These are phyloP conservation scores for Tretioscincus oriximinensis DNA, from an alignment of 2,113 vertebrate genomes.

Conservation along the genomic window DNA sequence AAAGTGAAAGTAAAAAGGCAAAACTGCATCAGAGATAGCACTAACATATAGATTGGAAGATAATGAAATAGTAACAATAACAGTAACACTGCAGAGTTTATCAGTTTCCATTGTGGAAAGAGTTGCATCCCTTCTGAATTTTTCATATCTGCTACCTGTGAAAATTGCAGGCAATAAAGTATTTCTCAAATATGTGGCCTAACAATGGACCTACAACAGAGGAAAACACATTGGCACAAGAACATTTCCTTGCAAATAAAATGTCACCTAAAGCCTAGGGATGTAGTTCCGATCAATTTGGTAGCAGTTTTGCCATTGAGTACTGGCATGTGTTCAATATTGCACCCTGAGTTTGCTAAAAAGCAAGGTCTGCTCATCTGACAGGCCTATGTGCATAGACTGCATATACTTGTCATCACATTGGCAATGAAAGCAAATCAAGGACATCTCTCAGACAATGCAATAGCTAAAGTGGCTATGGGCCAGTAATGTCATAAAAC, in stretches of 20 bases:
- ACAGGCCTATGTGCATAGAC: slow-evolving; percentile 36
- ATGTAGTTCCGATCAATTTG: not conserved
- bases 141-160: not conserved
- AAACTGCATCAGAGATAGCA: no score
- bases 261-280: not conserved
- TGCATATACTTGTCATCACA: slow-evolving; percentile 53
- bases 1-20: no score
- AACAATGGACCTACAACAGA: not conserved
- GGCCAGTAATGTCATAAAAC: slow-evolving; percentile 68
- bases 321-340: no score
- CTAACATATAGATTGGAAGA: no score
- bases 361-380: slow-evolving; percentile 35
- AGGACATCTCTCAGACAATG: slow-evolving; percentile 62
- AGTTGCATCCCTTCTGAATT: not conserved
- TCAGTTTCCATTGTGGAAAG: no score
- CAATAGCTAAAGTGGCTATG: slow-evolving; percentile 61
- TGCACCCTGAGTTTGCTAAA: slow-evolving; percentile 28
- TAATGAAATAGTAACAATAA: no score
- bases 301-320: not conserved
- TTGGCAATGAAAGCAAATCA: slow-evolving; percentile 60
- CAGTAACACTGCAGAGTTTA: not conserved
- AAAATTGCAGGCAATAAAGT: not conserved
- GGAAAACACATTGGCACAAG: not conserved
- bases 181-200: not conserved
- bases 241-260: not conserved